phyloP scores from a whole-genome alignment of 2,797 vertebrate species.

The Pseudochirops cupreus region DNA sequence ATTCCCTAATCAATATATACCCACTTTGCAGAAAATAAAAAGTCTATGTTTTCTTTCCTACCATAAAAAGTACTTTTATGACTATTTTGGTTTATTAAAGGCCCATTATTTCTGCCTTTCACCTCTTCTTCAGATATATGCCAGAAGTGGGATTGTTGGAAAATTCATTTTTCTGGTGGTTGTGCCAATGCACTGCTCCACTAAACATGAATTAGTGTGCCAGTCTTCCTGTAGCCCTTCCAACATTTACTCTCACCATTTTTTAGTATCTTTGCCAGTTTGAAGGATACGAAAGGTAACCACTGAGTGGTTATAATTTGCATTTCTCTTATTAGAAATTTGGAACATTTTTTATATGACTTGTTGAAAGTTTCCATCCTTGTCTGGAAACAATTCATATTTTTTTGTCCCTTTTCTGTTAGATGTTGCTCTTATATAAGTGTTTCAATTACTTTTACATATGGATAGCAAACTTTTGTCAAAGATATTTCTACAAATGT shows the following conservation, averaged over 20 bases:
- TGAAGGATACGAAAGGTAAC: neutral
- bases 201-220: neutral
- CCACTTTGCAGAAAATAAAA: too few relatives aligned
- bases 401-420: neutral
- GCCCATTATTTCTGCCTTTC: too few relatives aligned
- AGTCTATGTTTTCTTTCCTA: too few relatives aligned
- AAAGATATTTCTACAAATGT: neutral
- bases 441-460: neutral
- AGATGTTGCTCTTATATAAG: neutral
- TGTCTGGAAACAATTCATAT: neutral
- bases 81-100: too few relatives aligned
- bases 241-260: neutral
- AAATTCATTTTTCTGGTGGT: neutral
- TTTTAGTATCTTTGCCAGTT: neutral
- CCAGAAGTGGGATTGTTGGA: neutral
- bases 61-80: too few relatives aligned
- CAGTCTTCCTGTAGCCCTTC: neutral
- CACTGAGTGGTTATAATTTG: neutral
- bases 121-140: neutral
- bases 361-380: neutral
- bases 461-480: neutral
- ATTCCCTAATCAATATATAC: too few relatives aligned
- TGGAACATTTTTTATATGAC: neutral
- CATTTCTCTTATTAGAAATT: neutral
- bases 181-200: neutral